phyloP scores from a whole-genome alignment of 2,113 vertebrate species.

The Papio anubis region DNA sequence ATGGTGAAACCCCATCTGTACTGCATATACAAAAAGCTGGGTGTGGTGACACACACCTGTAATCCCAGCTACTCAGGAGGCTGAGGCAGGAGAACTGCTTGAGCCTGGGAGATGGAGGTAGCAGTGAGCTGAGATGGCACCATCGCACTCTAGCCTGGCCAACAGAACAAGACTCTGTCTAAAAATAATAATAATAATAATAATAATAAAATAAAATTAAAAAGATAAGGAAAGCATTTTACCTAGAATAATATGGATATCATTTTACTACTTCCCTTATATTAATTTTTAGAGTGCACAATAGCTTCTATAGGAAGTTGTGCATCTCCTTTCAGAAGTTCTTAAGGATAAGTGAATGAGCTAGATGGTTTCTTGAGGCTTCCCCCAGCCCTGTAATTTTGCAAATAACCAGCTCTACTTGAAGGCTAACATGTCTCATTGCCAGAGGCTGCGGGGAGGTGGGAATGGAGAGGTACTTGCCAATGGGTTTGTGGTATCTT shows the following conservation, averaged over 20 bases:
- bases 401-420: constrained; percentile 34
- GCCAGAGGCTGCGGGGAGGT: neutral
- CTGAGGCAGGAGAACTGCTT: no score
- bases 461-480: neutral
- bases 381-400: constrained; percentile 29
- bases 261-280: neutral
- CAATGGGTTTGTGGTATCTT: neutral
- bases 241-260: neutral
- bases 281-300: constrained; percentile 1
- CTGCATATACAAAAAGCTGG: no score
- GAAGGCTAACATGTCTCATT: neutral
- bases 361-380: constrained; percentile 17
- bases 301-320: neutral
- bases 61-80: no score
- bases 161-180: no score
- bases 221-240: neutral
- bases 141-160: no score
- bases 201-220: no score
- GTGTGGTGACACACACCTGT: no score
- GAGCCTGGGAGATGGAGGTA: no score
- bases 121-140: no score
- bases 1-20: no score
- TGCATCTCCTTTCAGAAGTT: constrained; percentile 27
- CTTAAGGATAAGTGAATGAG: constrained; percentile 19
- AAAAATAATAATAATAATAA: no score